Conservation (phyloP, 2,113 vertebrate genomes). For the Puntigrus tetrazona region DNA sequence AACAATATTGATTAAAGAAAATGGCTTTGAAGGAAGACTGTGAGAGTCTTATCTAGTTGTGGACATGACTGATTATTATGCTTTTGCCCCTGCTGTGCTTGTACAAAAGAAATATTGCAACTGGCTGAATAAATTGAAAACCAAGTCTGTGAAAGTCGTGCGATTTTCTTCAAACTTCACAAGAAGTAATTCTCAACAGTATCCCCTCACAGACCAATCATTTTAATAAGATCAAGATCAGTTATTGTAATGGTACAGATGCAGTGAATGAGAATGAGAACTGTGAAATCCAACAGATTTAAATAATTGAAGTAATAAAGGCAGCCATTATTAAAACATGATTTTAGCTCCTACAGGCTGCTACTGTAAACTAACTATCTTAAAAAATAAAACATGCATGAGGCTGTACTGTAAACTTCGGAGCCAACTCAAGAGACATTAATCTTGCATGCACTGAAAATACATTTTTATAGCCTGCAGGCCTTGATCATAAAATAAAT, state of each 20-base stretch:
- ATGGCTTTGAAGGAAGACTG: background rate
- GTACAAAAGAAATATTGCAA: background rate
- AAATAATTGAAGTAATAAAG: background rate
- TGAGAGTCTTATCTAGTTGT: background rate
- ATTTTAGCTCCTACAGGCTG: background rate
- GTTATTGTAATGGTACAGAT: background rate
- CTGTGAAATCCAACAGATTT: background rate
- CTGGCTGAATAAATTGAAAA: background rate
- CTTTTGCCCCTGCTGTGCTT: background rate
- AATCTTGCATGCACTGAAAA: background rate
- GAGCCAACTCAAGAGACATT: background rate
- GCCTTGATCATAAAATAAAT: background rate
- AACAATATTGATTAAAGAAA: constrained; percentile 18
- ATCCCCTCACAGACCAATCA: background rate
- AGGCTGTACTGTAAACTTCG: background rate
- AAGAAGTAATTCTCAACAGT: background rate
- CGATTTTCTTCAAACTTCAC: background rate
- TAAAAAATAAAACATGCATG: background rate
- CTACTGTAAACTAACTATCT: background rate
- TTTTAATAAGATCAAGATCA: background rate
- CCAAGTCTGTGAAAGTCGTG: background rate
- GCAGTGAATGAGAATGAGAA: background rate
- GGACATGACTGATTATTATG: background rate
- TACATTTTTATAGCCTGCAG: background rate
- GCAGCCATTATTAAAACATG: background rate